Base-by-base conservation (phyloP, 2,888 invertebrate species). In the Argyra leucocephala region DNA sequence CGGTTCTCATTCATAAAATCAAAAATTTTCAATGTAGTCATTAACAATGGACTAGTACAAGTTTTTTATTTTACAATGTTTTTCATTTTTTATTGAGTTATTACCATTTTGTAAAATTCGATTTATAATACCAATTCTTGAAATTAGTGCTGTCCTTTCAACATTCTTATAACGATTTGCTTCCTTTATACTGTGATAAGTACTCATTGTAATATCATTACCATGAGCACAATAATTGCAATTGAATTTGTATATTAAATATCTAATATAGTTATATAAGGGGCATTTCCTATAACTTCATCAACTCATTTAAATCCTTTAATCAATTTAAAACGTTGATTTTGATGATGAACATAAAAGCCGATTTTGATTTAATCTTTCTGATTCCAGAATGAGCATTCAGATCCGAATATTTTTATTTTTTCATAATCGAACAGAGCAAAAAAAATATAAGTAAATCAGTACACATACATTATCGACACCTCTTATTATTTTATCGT, bases 171-270 rank as follows among this genome's bases (percentile, higher is more conserved):
- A 48, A 18, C 48, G 48, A 18, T 48, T 48, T 18, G 48, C n/a
- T 15, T 48, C 48, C 18, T 48, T 48, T 48, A 48, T 48, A 18
- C 5, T 15, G 12, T 48, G 12, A 18, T 48, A 48, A 3, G 48
- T 48, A 5, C 5, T 18, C 18, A 18, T 48, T 48, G 48, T 48
- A 18, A 48, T 48, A 48, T 48, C 48, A 48, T 48, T 15, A 18
- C 48, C 48, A 48, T 48, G 48, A 48, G 48, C 48, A 48, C 48
- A 48, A 48, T 48, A 48, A 48, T 48, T 18, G 18, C 48, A 48
- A 48, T 48, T 48, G 18, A 18, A 48, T 48, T 48, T 48, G 5
- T 48, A 15, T 48, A 48, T n/a, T n/a, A 48, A 48, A 15, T n/a
- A 12, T 48, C 48, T 48, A 48, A 5, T 48, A 1, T 48, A 5